Conservation (phyloP, 1,140 invertebrate species). For the Drosophila arawakana region DNA sequence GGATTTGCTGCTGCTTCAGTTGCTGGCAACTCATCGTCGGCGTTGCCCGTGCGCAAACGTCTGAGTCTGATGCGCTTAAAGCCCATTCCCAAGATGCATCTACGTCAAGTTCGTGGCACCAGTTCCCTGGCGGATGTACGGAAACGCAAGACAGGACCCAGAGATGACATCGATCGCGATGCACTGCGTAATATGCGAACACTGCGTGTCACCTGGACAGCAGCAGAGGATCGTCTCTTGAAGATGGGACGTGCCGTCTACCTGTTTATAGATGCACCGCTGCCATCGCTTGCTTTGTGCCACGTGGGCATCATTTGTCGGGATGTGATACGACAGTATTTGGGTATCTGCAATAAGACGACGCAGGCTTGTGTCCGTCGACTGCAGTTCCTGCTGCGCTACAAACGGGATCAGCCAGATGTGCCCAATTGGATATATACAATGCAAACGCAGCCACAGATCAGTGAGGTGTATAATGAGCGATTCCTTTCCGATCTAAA, state of each 20-base stretch:
- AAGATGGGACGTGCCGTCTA: constrained; percentile 89
- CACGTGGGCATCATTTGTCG: constrained; percentile 81
- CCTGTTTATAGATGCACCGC: constrained; percentile 87
- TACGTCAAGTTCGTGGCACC: constrained; percentile 12
- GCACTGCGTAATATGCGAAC: constrained; percentile 89
- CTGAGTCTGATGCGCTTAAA: constrained; percentile 51
- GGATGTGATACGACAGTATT: constrained; percentile 87
- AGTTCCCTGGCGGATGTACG: constrained; percentile 38
- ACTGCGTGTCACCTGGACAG: constrained; percentile 87
- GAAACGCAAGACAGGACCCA: constrained; percentile 70
- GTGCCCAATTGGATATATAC: constrained; percentile 75
- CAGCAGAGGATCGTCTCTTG: constrained; percentile 88
- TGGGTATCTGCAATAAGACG: constrained; percentile 88
- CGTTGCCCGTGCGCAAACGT: constrained; percentile 35
- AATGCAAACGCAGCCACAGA: constrained; percentile 65
- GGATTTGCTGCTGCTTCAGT: background rate
- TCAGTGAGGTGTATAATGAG: constrained; percentile 62
- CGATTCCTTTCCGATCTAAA: constrained; percentile 63
- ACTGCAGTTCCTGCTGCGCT: constrained; percentile 84
- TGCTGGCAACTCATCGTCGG: constrained; percentile 30
- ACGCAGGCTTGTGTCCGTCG: constrained; percentile 89
- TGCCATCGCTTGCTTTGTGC: constrained; percentile 83
- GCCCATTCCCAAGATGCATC: constrained; percentile 33
- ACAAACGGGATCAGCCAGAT: constrained; percentile 66
- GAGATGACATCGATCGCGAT: constrained; percentile 89